A percentile compares a stretch with the other conserved stretches of the same genome.
These are phyloP conservation scores for Cyphomyrmex costatus DNA, from an alignment of 1,140 invertebrate species.

Conservation along the genomic window DNA sequence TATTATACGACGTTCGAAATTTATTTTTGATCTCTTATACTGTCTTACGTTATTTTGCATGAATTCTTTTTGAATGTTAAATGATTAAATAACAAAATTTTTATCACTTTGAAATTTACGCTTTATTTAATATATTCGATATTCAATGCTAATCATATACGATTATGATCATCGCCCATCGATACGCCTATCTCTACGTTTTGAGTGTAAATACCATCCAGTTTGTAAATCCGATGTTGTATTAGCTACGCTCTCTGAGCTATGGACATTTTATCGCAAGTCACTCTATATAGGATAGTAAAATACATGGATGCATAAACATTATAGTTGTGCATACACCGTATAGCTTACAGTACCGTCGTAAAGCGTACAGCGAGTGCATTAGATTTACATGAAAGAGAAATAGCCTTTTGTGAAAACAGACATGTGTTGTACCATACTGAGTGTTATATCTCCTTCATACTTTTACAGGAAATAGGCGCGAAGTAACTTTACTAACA, in stretches of 20 bases:
- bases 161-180: neutral
- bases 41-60: neutral
- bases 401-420: neutral
- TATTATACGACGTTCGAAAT: neutral
- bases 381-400: constrained; percentile 12
- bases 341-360: neutral
- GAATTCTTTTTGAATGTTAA: neutral
- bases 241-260: neutral
- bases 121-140: neutral
- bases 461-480: neutral
- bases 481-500: constrained; percentile 1
- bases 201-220: constrained; percentile 37
- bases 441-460: neutral
- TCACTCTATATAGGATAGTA: constrained; percentile 10
- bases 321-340: constrained; percentile 13
- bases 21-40: neutral
- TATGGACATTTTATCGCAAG: constrained; percentile 10
- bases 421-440: neutral
- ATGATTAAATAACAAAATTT: neutral
- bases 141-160: constrained; percentile 6
- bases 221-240: constrained; percentile 22
- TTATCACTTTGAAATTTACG: neutral
- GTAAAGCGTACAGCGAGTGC: too few species aligned
- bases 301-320: constrained; percentile 33
- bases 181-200: constrained; percentile 4